A percentile compares a stretch with the other conserved stretches of the same genome.
phyloP scores from a whole-genome alignment of 2,797 vertebrate species.

The Syngnathus rostellatus region DNA sequence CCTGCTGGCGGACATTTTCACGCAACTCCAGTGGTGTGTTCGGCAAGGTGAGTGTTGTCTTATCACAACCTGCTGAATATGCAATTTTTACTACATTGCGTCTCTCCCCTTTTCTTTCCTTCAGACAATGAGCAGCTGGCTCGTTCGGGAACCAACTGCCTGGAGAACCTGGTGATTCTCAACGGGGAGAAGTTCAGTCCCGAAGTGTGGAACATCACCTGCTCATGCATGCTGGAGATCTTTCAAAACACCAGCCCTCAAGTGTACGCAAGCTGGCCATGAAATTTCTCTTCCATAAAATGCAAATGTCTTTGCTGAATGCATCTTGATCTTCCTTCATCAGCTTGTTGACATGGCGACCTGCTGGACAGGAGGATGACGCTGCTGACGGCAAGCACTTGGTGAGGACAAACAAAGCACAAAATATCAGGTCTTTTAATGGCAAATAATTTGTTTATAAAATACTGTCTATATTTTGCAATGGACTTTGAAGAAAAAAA shows the following conservation, averaged over 20 bases:
- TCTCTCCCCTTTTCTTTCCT: constrained; percentile 4
- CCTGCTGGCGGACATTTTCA: constrained; percentile 85
- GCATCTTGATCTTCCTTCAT: constrained; percentile 17
- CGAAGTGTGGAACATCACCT: constrained; percentile 87
- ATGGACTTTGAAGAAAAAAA: background rate
- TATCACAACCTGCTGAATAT: background rate
- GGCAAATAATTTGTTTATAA: background rate
- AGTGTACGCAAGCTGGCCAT: constrained; percentile 66
- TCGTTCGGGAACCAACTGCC: constrained; percentile 90
- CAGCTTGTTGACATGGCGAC: constrained; percentile 92
- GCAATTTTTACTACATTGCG: background rate
- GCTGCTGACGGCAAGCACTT: constrained; percentile 77
- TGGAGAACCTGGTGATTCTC: constrained; percentile 94
- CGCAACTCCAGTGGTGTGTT: constrained; percentile 95
- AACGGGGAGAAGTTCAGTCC: constrained; percentile 92
- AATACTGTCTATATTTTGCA: background rate
- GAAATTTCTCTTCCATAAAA: background rate
- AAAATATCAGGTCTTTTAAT: background rate
- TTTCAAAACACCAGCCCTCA: constrained; percentile 93
- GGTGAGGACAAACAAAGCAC: constrained; percentile 66
- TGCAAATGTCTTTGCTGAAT: background rate
- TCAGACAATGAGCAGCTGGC: constrained; percentile 96
- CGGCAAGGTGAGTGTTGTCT: constrained; percentile 78
- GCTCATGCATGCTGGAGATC: constrained; percentile 92
- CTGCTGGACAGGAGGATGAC: constrained; percentile 87